These are phyloP conservation scores for Perithous albicinctus DNA, from an alignment of 2,888 invertebrate species.

Conservation along the genomic window DNA sequence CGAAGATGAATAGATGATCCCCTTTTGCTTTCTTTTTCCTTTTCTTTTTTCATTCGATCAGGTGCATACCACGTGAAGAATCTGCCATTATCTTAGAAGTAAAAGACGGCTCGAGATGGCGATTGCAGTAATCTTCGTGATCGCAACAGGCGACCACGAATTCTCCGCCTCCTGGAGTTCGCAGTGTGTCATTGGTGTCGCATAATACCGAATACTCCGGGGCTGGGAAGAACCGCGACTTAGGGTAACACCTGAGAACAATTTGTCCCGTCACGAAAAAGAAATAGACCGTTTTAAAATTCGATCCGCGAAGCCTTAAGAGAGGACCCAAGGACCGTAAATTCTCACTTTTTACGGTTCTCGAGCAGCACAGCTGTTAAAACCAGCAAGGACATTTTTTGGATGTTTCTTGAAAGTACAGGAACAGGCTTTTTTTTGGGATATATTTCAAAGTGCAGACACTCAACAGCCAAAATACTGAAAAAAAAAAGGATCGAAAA, in stretches of 20 bases:
- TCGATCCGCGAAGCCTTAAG: neutral
- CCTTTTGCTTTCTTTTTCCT: neutral
- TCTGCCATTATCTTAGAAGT: conserved; percentile 74
- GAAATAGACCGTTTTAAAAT: conserved; percentile 8
- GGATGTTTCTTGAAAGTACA: conserved; percentile 13
- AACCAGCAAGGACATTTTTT: conserved; percentile 9
- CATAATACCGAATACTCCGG: conserved; percentile 82
- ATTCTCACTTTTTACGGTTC: conserved; percentile 6
- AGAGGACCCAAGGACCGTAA: neutral
- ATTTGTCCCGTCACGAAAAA: conserved; percentile 68
- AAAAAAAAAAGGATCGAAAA: conserved; percentile 37
- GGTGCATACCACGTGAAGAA: conserved; percentile 77
- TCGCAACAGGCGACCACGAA: conserved; percentile 93
- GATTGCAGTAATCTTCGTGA: conserved; percentile 91
- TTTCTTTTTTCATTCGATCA: conserved; percentile 67
- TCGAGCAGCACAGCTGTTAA: neutral
- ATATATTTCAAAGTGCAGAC: conserved; percentile 50
- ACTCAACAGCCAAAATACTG: conserved; percentile 60
- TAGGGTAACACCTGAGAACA: conserved; percentile 84
- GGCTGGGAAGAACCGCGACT: conserved; percentile 82
- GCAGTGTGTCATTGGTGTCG: conserved; percentile 77
- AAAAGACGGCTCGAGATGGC: conserved; percentile 87
- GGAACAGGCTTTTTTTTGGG: neutral
- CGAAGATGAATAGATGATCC: conserved; percentile 41
- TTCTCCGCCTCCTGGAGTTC: conserved; percentile 86